These are phyloP conservation scores for Zygogramma bicolorata DNA, from an alignment of 2,888 invertebrate genomes.

Conservation along the genomic window DNA sequence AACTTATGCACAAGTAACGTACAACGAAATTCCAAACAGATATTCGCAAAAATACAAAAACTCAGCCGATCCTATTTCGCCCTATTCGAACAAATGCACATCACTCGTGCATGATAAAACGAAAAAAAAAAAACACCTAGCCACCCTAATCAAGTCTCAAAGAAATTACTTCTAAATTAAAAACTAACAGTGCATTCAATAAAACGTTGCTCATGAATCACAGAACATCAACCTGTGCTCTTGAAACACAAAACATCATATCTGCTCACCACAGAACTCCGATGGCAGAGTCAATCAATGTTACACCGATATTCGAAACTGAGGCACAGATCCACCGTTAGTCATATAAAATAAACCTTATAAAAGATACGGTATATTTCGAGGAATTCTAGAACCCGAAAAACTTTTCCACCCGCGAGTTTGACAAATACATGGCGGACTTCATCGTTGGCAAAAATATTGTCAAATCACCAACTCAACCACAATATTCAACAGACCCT, in stretches of 20 bases:
- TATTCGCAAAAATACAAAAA: background rate
- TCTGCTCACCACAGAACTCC: background rate
- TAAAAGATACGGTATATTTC: too few relatives aligned
- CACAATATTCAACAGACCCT: too few relatives aligned
- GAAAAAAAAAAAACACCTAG: background rate
- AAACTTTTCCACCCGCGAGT: too few relatives aligned
- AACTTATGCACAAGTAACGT: background rate
- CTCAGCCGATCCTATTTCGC: too few relatives aligned
- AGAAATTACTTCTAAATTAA: background rate
- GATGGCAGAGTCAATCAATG: background rate
- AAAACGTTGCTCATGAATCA: background rate
- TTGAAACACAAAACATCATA: background rate
- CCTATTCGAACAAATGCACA: background rate
- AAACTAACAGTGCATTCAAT: background rate
- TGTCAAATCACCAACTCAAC: too few relatives aligned
- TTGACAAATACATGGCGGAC: too few relatives aligned
- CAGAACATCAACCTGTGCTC: background rate
- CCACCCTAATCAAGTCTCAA: background rate
- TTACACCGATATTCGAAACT: too few relatives aligned
- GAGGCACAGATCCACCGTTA: too few relatives aligned
- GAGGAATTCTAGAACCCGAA: too few relatives aligned
- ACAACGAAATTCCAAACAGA: background rate
- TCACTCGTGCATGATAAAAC: background rate
- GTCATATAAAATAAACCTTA: too few relatives aligned
- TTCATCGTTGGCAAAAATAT: too few relatives aligned